These are phyloP conservation scores for Drosophila kuntzei DNA, from an alignment of 2,888 invertebrate species.

Conservation along the genomic window DNA sequence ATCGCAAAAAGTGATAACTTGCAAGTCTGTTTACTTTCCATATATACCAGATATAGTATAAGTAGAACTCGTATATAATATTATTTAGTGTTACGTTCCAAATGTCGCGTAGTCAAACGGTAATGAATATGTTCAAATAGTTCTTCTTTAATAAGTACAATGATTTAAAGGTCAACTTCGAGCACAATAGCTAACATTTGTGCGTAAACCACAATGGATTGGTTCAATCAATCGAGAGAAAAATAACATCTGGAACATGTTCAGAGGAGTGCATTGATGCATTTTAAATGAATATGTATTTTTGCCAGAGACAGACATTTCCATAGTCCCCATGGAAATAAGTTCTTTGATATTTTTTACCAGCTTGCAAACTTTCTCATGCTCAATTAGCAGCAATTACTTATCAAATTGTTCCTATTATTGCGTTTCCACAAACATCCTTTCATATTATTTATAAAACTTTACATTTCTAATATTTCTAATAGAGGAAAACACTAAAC, in stretches of 20 bases:
- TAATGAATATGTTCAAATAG: background rate
- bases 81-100: constrained; percentile 34
- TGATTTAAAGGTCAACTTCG: constrained; percentile 38
- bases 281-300: constrained; percentile 15
- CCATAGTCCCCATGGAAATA: background rate
- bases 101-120: constrained; percentile 47
- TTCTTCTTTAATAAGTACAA: background rate
- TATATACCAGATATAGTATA: background rate
- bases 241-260: constrained; percentile 48
- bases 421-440: background rate
- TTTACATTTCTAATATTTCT: too few species aligned
- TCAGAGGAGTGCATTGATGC: constrained; percentile 34
- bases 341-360: background rate
- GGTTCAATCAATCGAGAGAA: constrained; percentile 8
- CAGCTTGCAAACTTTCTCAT: constrained; percentile 52
- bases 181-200: constrained; percentile 11
- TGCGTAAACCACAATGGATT: constrained; percentile 13
- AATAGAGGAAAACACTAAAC: too few species aligned
- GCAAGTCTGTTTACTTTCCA: constrained; percentile 42
- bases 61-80: background rate
- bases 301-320: background rate
- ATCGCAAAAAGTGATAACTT: constrained; percentile 50
- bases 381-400: constrained; percentile 36
- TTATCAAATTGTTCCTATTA: constrained; percentile 3
- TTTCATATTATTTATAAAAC: too few species aligned